Evolutionary conservation across 2,888 invertebrate species (phyloP).

Genomic region (Chloromyia formosa): DNA sequence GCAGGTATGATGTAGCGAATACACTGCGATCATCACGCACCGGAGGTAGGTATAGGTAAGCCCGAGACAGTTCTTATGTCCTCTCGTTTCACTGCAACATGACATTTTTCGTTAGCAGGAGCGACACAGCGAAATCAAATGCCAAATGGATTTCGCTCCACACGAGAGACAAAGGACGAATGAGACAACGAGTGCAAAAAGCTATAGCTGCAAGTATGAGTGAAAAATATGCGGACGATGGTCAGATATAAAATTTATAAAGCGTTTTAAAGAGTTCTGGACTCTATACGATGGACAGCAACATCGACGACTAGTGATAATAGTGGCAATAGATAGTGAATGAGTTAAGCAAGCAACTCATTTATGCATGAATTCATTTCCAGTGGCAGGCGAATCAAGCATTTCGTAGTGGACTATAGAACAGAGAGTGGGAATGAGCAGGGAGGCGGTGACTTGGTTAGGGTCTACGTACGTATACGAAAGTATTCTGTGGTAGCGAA

Average conservation of each 20-base stretch:
- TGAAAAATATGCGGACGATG: conserved; percentile 1
- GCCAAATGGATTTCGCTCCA: conserved; percentile 20
- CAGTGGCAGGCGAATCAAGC: background rate
- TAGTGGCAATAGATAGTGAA: conserved; percentile 28
- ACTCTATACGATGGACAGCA: conserved; percentile 17
- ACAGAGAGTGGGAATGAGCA: background rate
- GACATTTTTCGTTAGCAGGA: conserved; percentile 33
- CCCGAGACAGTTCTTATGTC: conserved; percentile 11
- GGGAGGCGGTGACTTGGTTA: background rate
- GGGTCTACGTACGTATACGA: background rate
- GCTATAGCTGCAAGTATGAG: background rate
- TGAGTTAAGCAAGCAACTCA: conserved; percentile 37
- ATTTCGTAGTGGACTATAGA: background rate
- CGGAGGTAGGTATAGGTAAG: background rate
- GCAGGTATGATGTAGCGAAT: background rate
- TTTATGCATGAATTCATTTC: conserved; percentile 30
- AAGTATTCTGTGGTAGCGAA: background rate
- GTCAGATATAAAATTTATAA: conserved; percentile 32
- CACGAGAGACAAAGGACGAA: background rate
- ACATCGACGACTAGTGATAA: conserved; percentile 6
- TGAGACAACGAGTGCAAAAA: background rate
- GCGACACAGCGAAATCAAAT: conserved; percentile 31
- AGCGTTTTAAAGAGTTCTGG: conserved; percentile 24
- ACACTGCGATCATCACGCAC: background rate
- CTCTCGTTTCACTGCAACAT: conserved; percentile 22